Evolutionary conservation across 2,797 vertebrate species (phyloP).

Genomic region (Lemur catta): DNA sequence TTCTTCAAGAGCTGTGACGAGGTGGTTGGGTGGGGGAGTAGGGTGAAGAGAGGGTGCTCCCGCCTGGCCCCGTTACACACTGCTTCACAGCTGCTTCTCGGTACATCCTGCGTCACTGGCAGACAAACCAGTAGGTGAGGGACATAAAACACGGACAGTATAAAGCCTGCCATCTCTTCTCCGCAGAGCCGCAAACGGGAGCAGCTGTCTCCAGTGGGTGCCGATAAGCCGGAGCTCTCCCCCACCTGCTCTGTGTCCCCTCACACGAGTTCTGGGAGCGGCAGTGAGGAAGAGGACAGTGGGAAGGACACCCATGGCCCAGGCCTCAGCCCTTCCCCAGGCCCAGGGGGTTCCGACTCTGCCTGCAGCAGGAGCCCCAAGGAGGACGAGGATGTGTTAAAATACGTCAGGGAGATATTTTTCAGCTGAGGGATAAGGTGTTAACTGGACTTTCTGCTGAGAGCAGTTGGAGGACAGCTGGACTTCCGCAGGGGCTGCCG

Average conservation of each 20-base stretch:
- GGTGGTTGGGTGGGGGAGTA: neutral
- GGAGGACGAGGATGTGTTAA: slow-evolving; percentile 78
- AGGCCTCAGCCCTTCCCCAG: neutral
- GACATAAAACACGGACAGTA: neutral
- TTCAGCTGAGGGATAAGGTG: slow-evolving; percentile 77
- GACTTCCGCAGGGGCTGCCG: neutral
- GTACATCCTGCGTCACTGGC: fast-evolving
- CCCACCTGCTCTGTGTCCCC: fast-evolving
- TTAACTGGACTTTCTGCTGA: neutral
- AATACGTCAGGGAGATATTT: slow-evolving; percentile 86
- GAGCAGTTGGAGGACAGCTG: neutral
- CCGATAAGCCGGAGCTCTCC: slow-evolving; percentile 46
- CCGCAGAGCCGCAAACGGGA: slow-evolving; percentile 54
- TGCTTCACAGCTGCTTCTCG: neutral
- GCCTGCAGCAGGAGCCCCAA: neutral
- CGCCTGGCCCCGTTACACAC: neutral
- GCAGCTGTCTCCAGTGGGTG: neutral
- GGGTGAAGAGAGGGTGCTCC: too few relatives aligned
- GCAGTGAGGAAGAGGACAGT: neutral
- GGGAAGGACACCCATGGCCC: fast-evolving
- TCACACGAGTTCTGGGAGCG: neutral
- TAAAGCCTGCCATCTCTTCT: neutral
- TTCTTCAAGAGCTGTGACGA: neutral
- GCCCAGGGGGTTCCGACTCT: fast-evolving
- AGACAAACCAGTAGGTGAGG: fast-evolving